phyloP scores from a whole-genome alignment of 2,113 vertebrate species.

The Dasyprocta punctata region DNA sequence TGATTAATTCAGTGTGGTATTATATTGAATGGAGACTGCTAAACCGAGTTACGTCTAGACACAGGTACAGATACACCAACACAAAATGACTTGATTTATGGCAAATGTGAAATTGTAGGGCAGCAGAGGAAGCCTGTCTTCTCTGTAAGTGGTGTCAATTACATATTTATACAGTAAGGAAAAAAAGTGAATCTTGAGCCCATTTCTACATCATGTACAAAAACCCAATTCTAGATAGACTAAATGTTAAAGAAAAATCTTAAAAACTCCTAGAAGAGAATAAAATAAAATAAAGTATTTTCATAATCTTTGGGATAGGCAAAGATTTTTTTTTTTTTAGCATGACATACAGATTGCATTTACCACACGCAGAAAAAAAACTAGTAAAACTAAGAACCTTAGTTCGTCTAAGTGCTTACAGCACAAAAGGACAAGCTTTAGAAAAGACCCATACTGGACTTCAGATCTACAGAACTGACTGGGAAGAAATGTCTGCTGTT shows the following conservation, averaged over 20 bases:
- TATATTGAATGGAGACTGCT: neutral
- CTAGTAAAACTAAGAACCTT: neutral
- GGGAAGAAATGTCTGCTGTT: conserved; percentile 25
- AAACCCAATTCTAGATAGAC: neutral
- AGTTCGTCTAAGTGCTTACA: neutral
- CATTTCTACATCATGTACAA: neutral
- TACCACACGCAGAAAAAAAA: neutral
- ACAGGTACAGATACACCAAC: neutral
- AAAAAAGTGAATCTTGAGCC: neutral
- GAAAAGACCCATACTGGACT: neutral
- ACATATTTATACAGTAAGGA: neutral
- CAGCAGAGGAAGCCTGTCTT: neutral
- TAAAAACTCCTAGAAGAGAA: neutral
- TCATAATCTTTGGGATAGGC: neutral
- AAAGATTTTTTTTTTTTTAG: neutral
- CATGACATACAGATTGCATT: neutral
- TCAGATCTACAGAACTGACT: neutral
- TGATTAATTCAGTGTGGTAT: neutral
- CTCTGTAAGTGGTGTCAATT: neutral
- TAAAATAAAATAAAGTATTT: neutral
- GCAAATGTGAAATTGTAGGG: neutral
- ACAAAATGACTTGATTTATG: neutral
- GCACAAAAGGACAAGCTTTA: neutral
- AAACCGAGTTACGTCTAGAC: neutral
- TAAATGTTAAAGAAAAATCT: conserved; percentile 26